Percentiles rank a stretch among this genome's conserved stretches.
Evolutionary conservation across 2,888 invertebrate species (phyloP).

Genomic region (Psylliodes chrysocephalus): DNA sequence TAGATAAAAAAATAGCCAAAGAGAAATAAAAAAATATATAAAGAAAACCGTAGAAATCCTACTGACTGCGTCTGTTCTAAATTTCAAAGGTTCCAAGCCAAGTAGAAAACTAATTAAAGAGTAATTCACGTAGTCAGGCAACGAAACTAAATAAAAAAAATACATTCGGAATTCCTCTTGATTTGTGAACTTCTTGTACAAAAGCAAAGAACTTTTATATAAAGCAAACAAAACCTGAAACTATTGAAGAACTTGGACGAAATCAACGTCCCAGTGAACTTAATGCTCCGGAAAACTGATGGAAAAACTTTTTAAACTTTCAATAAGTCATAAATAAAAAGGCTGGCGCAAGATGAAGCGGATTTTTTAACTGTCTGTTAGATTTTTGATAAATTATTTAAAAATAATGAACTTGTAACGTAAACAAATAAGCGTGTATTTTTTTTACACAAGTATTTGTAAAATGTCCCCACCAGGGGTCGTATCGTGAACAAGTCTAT

Average conservation of each 20-base stretch:
- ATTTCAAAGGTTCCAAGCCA: conserved; percentile 9
- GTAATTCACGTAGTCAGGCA: conserved; percentile 22
- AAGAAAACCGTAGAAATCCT: neutral
- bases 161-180: conserved; percentile 12
- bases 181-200: conserved; percentile 31
- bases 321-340: conserved; percentile 38
- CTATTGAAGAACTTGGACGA: conserved; percentile 46
- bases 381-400: too few relatives aligned
- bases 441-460: too few relatives aligned
- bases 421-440: too few relatives aligned
- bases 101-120: conserved; percentile 36
- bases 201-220: conserved; percentile 29
- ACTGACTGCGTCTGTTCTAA: neutral
- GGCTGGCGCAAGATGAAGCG: conserved; percentile 14
- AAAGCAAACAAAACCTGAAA: conserved; percentile 42
- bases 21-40: neutral
- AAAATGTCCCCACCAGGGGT: too few relatives aligned
- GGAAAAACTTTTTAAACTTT: conserved; percentile 44
- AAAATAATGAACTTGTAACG: too few relatives aligned
- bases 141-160: conserved; percentile 26
- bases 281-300: conserved; percentile 52
- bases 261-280: conserved; percentile 49
- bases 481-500: too few relatives aligned
- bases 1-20: neutral
- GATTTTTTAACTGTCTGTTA: neutral